A percentile compares a stretch with the other conserved stretches of the same genome.
These are phyloP conservation scores for Alviniconcha strummeri DNA, from an alignment of 2,888 invertebrate genomes.

Conservation along the genomic window DNA sequence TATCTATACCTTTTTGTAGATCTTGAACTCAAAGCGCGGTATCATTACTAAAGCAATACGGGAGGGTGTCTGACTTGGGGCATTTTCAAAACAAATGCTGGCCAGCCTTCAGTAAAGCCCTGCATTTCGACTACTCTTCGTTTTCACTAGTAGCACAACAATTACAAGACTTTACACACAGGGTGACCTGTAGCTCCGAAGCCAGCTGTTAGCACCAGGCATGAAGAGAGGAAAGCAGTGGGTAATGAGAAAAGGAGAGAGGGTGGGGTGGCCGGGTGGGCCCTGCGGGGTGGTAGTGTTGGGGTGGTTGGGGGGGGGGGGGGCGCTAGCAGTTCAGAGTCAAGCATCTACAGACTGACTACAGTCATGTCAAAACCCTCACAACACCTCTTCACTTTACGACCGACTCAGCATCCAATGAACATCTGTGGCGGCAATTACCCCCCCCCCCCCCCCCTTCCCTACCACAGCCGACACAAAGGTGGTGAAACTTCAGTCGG, in stretches of 20 bases:
- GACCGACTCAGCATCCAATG: neutral
- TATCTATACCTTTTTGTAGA: too few species aligned
- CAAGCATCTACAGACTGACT: neutral
- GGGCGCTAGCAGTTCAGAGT: neutral
- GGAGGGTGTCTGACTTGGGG: too few species aligned
- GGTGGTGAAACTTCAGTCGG: too few species aligned
- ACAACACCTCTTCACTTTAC: neutral
- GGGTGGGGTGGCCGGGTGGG: neutral
- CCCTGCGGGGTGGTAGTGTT: neutral
- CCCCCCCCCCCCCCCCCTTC: neutral
- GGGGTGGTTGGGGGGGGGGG: neutral
- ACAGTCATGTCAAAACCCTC: neutral
- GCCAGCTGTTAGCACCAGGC: constrained; percentile 18
- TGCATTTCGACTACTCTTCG: too few species aligned
- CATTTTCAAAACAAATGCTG: too few species aligned
- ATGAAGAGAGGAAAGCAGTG: constrained; percentile 15
- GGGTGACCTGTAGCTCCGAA: neutral
- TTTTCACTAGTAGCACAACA: too few species aligned
- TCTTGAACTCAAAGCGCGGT: too few species aligned
- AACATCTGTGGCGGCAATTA: constrained; percentile 11
- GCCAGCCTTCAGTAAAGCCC: too few species aligned
- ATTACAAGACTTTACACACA: neutral
- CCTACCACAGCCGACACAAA: too few species aligned
- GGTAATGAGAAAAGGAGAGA: constrained; percentile 14
- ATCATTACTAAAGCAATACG: too few species aligned